Percentiles rank a stretch among this genome's conserved stretches.
phyloP scores from a whole-genome alignment of 1,140 invertebrate species.

The Aleiodes sp. region DNA sequence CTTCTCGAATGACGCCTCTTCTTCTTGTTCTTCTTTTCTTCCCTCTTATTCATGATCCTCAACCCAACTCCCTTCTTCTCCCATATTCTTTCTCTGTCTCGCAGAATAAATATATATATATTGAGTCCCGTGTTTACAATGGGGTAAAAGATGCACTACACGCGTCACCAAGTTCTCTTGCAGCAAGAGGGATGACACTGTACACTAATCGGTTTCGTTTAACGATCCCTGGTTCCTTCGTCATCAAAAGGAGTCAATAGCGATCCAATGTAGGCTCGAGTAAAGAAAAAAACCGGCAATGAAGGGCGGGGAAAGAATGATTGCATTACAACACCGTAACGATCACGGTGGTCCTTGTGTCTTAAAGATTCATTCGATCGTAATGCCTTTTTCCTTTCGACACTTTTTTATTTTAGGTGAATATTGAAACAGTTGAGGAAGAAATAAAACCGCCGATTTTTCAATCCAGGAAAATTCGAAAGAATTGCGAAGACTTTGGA shows the following conservation, averaged over 20 bases:
- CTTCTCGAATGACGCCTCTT: constrained; percentile 35
- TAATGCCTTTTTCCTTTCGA: constrained; percentile 57
- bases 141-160: too few relatives aligned
- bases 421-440: too few relatives aligned
- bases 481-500: too few relatives aligned
- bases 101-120: too few relatives aligned
- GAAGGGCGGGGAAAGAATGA: constrained; percentile 49
- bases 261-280: background rate
- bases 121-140: too few relatives aligned
- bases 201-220: background rate
- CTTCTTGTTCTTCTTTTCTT: constrained; percentile 23
- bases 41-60: constrained; percentile 6
- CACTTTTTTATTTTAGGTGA: background rate
- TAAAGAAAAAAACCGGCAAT: constrained; percentile 43
- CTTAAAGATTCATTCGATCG: constrained; percentile 58
- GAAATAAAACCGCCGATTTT: too few relatives aligned
- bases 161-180: constrained; percentile 12
- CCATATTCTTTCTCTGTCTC: too few relatives aligned
- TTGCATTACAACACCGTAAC: constrained; percentile 58
- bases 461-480: too few relatives aligned
- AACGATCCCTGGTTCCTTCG: constrained; percentile 12
- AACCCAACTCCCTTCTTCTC: background rate
- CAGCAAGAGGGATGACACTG: background rate
- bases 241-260: too few relatives aligned
- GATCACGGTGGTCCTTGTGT: constrained; percentile 61